Conservation (phyloP, 53 echinoderm and acorn worm species). For the Paelopatides confundens region DNA sequence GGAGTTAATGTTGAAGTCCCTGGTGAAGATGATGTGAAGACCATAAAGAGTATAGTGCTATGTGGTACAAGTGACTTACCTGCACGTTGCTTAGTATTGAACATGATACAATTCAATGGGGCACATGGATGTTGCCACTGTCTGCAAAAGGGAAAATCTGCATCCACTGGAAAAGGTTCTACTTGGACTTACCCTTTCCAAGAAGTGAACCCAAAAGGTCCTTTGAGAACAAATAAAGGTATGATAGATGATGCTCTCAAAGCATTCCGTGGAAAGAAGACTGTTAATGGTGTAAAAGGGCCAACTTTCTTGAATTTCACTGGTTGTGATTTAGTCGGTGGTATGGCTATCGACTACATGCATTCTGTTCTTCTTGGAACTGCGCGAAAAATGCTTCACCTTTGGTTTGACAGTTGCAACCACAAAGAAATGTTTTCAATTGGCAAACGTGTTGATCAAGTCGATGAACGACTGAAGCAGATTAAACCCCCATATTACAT, state of each 20-base stretch:
- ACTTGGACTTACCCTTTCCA: conserved; percentile 1
- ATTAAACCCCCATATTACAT: conserved; percentile 66
- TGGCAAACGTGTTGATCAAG: conserved; percentile 17
- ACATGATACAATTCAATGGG: background rate
- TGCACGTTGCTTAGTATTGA: conserved; percentile 27
- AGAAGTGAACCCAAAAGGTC: background rate
- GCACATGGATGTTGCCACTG: background rate
- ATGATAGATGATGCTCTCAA: no score
- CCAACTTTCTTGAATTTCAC: background rate
- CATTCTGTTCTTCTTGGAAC: conserved; percentile 64
- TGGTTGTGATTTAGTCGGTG: conserved; percentile 36
- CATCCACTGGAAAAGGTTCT: background rate
- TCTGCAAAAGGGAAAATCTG: background rate
- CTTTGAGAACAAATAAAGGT: background rate
- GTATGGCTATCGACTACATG: conserved; percentile 71
- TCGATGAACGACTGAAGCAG: conserved; percentile 38
- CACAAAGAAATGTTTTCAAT: conserved; percentile 58
- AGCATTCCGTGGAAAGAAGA: no score
- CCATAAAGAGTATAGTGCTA: conserved; percentile 33
- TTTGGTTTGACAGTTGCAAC: conserved; percentile 61
- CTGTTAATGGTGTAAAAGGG: background rate
- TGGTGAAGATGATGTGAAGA: background rate
- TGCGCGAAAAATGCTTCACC: conserved; percentile 22
- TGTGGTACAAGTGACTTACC: conserved; percentile 64
- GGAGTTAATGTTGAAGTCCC: conserved; percentile 32